Base-by-base conservation (phyloP, 1,140 invertebrate species). In the Stegodyphus dumicola region DNA sequence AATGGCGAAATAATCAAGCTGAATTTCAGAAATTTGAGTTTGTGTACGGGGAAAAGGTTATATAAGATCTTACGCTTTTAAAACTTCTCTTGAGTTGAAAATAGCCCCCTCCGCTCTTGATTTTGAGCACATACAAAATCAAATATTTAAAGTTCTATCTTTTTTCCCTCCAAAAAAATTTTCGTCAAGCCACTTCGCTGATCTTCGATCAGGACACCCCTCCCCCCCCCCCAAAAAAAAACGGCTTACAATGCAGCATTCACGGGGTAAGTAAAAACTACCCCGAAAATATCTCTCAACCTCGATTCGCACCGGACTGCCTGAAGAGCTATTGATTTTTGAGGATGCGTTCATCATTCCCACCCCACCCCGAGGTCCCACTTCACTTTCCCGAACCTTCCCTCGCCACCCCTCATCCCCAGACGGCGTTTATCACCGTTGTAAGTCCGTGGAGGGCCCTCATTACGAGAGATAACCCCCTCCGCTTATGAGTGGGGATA, bases 321-420 rank as follows among this genome's bases (percentile, higher is more conserved):
- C 53, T 80, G 52, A 71, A 80, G 77, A 71, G 69, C 65, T 80
- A 80, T 80, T 80, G 77, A 80, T 80, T 80, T 80, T 80, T 71
- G 65, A 78, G 69, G 64, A 69, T 77, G 77, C 77, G 77, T 60
- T 60, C 15, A 60, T 60, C 60, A 65, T 77, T 51, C 77, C 65
- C 77, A 69, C 51, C 77, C 49, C 56, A 60, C 52, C 56, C 51
- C 17, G 64, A 78, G 65, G 65, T 67, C 49, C 64, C 18, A 67
- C 77, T 78, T 78, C 77, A 65, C 18, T 18, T 69, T 56, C 60
- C 48, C 60, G 11, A 53, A 18, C 70, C 77, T 15, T 15, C 5
- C 33, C 33, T 33, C 33, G 33, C 33, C 33, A 33, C 51, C 33
- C 17, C 65, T 17, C 4, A n/a, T 73, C 67, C 78, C 69, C 33